Evolutionary conservation across 1,140 invertebrate species (phyloP).

Genomic region (Zaprionus capensis): DNA sequence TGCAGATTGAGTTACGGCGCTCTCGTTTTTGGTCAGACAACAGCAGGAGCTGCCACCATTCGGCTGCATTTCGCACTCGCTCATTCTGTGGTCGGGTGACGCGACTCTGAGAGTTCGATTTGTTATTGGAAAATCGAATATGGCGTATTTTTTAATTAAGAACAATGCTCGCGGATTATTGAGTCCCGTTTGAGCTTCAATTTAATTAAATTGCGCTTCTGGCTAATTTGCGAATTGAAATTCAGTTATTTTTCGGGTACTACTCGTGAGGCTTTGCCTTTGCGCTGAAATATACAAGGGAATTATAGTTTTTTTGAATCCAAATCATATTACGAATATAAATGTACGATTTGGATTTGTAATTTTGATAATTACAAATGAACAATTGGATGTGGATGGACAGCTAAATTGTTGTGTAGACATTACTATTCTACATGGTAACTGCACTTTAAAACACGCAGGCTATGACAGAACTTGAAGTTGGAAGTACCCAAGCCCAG

Average conservation of each 20-base stretch:
- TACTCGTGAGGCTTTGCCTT: background rate
- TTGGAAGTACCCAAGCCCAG: background rate
- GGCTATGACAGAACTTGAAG: too few relatives aligned
- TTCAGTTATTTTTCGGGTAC: background rate
- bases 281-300: background rate
- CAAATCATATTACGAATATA: too few relatives aligned
- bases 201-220: conserved; percentile 58
- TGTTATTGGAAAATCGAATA: conserved; percentile 70
- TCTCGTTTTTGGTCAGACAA: background rate
- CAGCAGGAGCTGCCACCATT: background rate
- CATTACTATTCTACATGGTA: too few relatives aligned
- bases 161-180: conserved; percentile 50
- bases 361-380: too few relatives aligned
- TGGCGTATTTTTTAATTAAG: conserved; percentile 73
- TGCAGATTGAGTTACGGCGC: conserved; percentile 69
- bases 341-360: too few relatives aligned
- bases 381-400: too few relatives aligned
- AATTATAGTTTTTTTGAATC: background rate
- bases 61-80: background rate
- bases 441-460: too few relatives aligned
- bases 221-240: conserved; percentile 3
- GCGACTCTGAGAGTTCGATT: conserved; percentile 12
- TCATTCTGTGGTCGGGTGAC: background rate
- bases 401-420: too few relatives aligned
- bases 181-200: conserved; percentile 61